phyloP scores from a whole-genome alignment of 2,888 invertebrate species.

The Eristalis arbustorum region DNA sequence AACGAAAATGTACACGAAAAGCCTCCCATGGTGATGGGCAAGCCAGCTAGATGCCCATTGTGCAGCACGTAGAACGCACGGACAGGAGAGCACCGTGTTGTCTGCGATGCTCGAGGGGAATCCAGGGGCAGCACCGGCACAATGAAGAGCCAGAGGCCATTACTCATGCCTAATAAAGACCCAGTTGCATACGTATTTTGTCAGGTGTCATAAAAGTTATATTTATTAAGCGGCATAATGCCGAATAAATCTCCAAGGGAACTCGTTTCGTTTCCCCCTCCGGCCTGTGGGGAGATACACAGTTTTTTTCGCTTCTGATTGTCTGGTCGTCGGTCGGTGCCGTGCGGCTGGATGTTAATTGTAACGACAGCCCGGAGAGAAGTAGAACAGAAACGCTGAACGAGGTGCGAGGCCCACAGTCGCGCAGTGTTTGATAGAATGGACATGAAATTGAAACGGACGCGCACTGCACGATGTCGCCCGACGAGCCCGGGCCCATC shows the following conservation, averaged over 20 bases:
- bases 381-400: conserved; percentile 22
- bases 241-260: conserved; percentile 57
- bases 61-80: conserved; percentile 52
- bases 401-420: background rate
- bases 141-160: conserved; percentile 51
- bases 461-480: conserved; percentile 43
- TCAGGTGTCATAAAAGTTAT: conserved; percentile 70
- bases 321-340: background rate
- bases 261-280: conserved; percentile 28
- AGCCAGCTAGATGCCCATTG: conserved; percentile 40
- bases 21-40: conserved; percentile 49
- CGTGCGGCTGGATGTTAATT: conserved; percentile 54
- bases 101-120: background rate
- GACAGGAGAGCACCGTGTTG: conserved; percentile 24
- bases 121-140: conserved; percentile 35
- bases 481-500: too few relatives aligned
- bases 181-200: conserved; percentile 65
- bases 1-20: conserved; percentile 9
- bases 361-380: conserved; percentile 52
- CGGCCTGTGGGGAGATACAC: background rate
- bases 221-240: conserved; percentile 65
- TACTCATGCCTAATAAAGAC: conserved; percentile 70
- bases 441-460: conserved; percentile 40
- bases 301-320: conserved; percentile 24
- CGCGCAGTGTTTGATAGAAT: conserved; percentile 25